A percentile compares a stretch with the other conserved stretches of the same genome.
These are phyloP conservation scores for Siphamia tubifer DNA, from an alignment of 2,113 vertebrate species.

Conservation along the genomic window DNA sequence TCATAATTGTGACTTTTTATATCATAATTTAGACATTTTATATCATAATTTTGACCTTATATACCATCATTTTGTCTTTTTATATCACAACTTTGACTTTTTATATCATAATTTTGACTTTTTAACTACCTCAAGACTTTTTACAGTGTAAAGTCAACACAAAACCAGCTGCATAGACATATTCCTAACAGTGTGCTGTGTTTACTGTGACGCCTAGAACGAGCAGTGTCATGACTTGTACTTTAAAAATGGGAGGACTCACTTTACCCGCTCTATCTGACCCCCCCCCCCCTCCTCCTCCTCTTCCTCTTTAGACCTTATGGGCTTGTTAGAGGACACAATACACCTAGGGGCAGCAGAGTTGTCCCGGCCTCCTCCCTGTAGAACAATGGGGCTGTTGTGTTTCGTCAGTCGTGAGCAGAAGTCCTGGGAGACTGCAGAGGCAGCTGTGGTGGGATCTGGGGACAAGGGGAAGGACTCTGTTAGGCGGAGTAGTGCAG, in stretches of 20 bases:
- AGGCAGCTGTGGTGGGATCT: slow-evolving; percentile 79
- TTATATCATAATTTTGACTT: too few relatives aligned
- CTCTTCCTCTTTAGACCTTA: slow-evolving; percentile 65
- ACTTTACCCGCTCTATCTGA: slow-evolving; percentile 42
- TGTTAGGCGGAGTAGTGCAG: slow-evolving; percentile 56
- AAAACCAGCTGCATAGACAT: too few relatives aligned
- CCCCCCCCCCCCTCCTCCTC: slow-evolving; percentile 44
- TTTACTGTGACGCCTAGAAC: slow-evolving; percentile 23
- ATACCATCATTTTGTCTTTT: too few relatives aligned
- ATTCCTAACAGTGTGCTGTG: not conserved
- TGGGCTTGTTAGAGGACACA: slow-evolving; percentile 65
- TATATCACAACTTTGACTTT: too few relatives aligned
- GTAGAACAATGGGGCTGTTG: slow-evolving; percentile 81
- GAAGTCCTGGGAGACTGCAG: slow-evolving; percentile 74
- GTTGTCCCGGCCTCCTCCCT: slow-evolving; percentile 65
- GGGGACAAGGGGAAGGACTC: slow-evolving; percentile 57
- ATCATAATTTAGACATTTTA: too few relatives aligned
- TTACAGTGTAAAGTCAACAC: too few relatives aligned
- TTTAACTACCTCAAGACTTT: too few relatives aligned
- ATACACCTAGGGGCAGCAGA: slow-evolving; percentile 64
- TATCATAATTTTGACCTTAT: too few relatives aligned
- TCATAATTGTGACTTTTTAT: too few relatives aligned
- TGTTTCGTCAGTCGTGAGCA: slow-evolving; percentile 68
- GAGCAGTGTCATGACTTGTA: slow-evolving; percentile 63
- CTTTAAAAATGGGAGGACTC: slow-evolving; percentile 54